phyloP scores from a whole-genome alignment of 2,797 vertebrate genomes.

The Lutjanus argentimaculatus region DNA sequence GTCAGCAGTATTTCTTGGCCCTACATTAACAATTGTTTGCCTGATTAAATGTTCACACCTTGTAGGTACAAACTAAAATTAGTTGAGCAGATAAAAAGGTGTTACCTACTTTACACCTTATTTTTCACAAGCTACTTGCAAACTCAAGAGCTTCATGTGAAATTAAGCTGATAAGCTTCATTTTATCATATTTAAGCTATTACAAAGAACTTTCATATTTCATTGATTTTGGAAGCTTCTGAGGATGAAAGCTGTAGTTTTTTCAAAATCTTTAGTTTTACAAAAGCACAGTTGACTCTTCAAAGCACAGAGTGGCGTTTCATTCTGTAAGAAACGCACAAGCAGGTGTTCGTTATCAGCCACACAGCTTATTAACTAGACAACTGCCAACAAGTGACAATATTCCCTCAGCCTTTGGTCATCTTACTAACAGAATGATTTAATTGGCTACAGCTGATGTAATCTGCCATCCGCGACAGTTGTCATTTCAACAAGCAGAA shows the following conservation, averaged over 20 bases:
- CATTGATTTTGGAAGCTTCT: no score
- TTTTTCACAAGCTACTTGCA: not conserved
- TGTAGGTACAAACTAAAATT: not conserved
- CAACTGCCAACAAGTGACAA: not conserved
- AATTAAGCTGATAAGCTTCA: no score
- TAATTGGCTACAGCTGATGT: not conserved
- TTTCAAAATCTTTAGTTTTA: no score
- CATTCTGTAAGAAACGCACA: not conserved
- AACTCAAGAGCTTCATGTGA: not conserved
- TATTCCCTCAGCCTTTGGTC: not conserved
- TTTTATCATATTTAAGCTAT: no score
- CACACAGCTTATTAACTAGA: no score
- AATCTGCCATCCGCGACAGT: not conserved
- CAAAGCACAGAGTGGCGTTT: not conserved
- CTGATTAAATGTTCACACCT: not conserved
- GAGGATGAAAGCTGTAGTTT: no score
- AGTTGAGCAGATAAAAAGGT: not conserved
- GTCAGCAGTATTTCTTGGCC: not conserved
- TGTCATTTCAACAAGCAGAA: not conserved
- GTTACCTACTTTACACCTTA: not conserved
- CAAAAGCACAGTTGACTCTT: not conserved
- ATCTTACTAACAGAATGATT: not conserved
- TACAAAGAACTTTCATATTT: no score
- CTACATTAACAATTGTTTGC: no score
- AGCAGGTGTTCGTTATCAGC: no score